phyloP scores from a whole-genome alignment of 2,888 invertebrate species.

The Reticulitermes lucifugus region DNA sequence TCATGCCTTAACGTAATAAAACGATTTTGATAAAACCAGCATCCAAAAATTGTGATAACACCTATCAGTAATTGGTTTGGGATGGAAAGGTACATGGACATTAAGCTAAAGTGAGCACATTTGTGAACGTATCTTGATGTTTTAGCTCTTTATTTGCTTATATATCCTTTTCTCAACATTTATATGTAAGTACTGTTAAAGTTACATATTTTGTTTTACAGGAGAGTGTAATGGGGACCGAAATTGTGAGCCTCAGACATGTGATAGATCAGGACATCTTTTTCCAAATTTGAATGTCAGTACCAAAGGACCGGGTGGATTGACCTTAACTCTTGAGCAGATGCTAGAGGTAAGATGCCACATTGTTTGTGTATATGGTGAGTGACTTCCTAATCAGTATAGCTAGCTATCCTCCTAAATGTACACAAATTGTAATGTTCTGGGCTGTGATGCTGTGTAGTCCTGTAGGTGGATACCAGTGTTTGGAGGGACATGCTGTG shows the following conservation, averaged over 20 bases:
- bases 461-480: no score
- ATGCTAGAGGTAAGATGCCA: slow-evolving; percentile 78
- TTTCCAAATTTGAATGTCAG: neutral
- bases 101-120: neutral
- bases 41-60: no score
- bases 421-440: no score
- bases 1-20: no score
- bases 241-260: slow-evolving; percentile 24
- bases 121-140: neutral
- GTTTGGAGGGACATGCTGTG: no score
- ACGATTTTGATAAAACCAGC: no score
- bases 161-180: neutral
- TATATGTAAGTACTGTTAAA: neutral
- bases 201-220: slow-evolving; percentile 1
- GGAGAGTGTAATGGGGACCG: slow-evolving; percentile 37
- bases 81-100: no score
- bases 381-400: no score
- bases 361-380: no score
- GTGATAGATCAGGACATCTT: slow-evolving; percentile 18
- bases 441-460: no score
- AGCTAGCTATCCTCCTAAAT: no score
- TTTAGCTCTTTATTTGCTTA: neutral
- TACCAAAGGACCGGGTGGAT: slow-evolving; percentile 31
- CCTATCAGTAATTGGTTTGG: no score
- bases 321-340: slow-evolving; percentile 71